phyloP scores from a whole-genome alignment of 1,140 invertebrate species.

The Brachionus asplanchnoidis region DNA sequence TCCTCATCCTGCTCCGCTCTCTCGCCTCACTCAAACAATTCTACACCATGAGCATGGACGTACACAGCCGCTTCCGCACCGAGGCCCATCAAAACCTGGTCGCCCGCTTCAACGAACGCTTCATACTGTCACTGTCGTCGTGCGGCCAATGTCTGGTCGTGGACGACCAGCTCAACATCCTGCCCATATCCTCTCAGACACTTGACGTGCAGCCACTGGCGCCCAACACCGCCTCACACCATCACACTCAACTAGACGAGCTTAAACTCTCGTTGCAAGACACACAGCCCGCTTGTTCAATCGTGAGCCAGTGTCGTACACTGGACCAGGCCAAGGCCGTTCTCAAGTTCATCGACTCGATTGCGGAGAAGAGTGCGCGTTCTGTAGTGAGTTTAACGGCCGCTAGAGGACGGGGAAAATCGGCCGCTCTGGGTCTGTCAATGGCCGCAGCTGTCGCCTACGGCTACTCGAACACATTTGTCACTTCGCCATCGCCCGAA shows the following conservation, averaged over 20 bases:
- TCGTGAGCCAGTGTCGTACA: slow-evolving; percentile 87
- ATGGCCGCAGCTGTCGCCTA: slow-evolving; percentile 65
- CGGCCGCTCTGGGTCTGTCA: slow-evolving; percentile 89
- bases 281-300: slow-evolving; percentile 78
- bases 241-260: slow-evolving; percentile 57
- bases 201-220: slow-evolving; percentile 69
- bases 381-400: slow-evolving; percentile 91
- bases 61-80: slow-evolving; percentile 87
- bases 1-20: slow-evolving; percentile 76
- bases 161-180: slow-evolving; percentile 83
- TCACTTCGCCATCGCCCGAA: slow-evolving; percentile 93
- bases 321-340: slow-evolving; percentile 87
- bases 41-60: slow-evolving; percentile 82
- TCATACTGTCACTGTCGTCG: slow-evolving; percentile 81
- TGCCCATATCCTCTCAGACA: slow-evolving; percentile 85
- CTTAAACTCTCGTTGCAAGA: slow-evolving; percentile 73
- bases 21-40: slow-evolving; percentile 85
- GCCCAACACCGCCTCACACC: slow-evolving; percentile 56
- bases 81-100: slow-evolving; percentile 87
- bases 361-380: slow-evolving; percentile 83
- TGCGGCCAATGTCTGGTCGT: slow-evolving; percentile 80
- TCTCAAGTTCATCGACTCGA: slow-evolving; percentile 85
- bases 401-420: slow-evolving; percentile 92
- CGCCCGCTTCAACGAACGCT: slow-evolving; percentile 90
- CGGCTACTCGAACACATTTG: slow-evolving; percentile 82